These are phyloP conservation scores for Burhinus oedicnemus DNA, from an alignment of 2,113 vertebrate species.

Conservation along the genomic window DNA sequence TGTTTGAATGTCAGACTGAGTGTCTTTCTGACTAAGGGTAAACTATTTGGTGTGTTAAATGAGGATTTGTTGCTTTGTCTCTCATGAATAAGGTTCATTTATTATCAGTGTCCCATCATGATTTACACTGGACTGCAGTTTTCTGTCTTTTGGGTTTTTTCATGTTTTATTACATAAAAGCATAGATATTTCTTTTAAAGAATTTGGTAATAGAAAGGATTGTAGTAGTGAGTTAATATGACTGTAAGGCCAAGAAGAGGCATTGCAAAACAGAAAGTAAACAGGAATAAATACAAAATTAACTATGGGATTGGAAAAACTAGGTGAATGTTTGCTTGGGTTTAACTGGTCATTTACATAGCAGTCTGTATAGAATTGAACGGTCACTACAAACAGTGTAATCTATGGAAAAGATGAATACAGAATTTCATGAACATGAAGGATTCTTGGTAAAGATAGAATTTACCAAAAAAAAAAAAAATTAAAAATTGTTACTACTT, in stretches of 20 bases:
- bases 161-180: background rate
- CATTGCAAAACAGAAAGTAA: background rate
- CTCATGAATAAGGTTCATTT: background rate
- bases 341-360: background rate
- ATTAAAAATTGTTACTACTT: background rate
- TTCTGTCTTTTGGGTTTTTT: background rate
- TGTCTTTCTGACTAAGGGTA: constrained; percentile 43
- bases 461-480: background rate
- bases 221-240: background rate
- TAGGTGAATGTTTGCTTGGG: background rate
- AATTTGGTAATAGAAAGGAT: background rate
- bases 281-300: background rate
- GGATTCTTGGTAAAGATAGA: background rate
- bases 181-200: background rate
- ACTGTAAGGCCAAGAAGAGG: background rate
- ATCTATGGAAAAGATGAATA: background rate
- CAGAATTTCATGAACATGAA: background rate
- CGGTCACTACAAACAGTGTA: background rate
- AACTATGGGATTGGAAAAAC: background rate
- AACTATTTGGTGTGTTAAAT: constrained; percentile 49
- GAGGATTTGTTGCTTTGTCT: constrained; percentile 51
- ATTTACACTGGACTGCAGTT: background rate
- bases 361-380: background rate
- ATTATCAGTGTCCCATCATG: background rate
- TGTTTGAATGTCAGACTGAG: constrained; percentile 29